Percentiles rank a stretch among this genome's conserved stretches.
Evolutionary conservation across 2,888 invertebrate species (phyloP).

Genomic region (Pandemis corylana): DNA sequence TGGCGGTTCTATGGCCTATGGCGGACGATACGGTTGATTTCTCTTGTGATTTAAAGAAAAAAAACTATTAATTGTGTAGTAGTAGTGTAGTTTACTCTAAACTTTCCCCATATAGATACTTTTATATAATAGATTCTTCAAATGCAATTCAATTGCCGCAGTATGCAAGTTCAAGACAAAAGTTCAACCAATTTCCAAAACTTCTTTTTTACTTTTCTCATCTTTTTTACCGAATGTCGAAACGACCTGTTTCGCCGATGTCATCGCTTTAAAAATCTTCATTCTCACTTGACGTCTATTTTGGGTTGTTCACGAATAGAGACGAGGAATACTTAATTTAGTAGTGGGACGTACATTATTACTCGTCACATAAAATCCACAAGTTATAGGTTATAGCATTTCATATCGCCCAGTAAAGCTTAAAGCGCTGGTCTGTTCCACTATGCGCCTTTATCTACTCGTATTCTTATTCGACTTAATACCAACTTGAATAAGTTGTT

Average conservation of each 20-base stretch:
- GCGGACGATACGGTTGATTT: too few relatives aligned
- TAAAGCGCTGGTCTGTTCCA: neutral
- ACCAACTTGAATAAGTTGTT: too few relatives aligned
- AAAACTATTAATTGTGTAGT: too few relatives aligned
- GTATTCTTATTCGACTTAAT: too few relatives aligned
- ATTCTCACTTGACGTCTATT: neutral
- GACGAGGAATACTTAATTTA: neutral
- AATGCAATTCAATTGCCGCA: too few relatives aligned
- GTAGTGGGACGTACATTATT: neutral
- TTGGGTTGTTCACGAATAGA: neutral
- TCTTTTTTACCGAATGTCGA: neutral
- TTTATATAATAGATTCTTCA: too few relatives aligned
- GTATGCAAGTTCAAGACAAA: neutral
- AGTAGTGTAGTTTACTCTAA: too few relatives aligned
- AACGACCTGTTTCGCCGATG: neutral
- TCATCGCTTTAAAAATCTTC: neutral
- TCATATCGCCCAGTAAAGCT: too few relatives aligned
- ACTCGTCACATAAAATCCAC: neutral
- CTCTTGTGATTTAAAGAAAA: too few relatives aligned
- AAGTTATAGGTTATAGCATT: neutral
- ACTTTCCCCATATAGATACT: too few relatives aligned
- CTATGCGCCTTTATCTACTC: neutral
- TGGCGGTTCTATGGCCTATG: too few relatives aligned
- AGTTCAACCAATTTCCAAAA: neutral
- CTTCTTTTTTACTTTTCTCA: neutral